Percentiles rank a stretch among this genome's conserved stretches.
phyloP scores from a whole-genome alignment of 2,797 vertebrate species.

The Macropodus opercularis region DNA sequence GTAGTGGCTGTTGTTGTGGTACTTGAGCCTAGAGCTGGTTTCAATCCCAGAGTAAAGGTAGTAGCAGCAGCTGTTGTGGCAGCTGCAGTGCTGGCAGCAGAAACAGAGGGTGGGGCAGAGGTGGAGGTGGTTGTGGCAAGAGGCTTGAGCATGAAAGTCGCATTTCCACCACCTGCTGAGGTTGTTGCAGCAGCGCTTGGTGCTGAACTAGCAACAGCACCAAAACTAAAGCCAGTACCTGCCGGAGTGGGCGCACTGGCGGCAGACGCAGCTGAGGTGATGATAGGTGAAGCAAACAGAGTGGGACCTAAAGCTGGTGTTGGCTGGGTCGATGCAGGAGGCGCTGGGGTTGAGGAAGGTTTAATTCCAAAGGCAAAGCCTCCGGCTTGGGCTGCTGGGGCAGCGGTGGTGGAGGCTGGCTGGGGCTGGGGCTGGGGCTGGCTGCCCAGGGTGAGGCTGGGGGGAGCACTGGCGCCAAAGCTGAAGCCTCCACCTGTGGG shows the following conservation, averaged over 20 bases:
- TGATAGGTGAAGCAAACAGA: slow-evolving; percentile 77
- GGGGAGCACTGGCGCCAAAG: slow-evolving; percentile 58
- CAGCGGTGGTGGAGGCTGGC: slow-evolving; percentile 24
- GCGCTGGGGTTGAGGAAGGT: slow-evolving; percentile 80
- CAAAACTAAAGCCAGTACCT: slow-evolving; percentile 67
- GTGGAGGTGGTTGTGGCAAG: slow-evolving; percentile 52
- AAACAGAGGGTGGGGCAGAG: slow-evolving; percentile 22
- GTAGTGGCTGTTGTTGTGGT: slow-evolving; percentile 35
- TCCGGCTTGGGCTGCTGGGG: slow-evolving; percentile 58
- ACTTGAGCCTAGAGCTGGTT: slow-evolving; percentile 54
- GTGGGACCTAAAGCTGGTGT: slow-evolving; percentile 59
- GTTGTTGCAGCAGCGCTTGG: slow-evolving; percentile 49
- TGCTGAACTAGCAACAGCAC: slow-evolving; percentile 31
- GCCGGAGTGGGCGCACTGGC: slow-evolving; percentile 49
- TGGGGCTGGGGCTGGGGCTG: slow-evolving; percentile 60
- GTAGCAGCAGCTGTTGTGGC: slow-evolving; percentile 38
- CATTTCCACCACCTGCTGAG: slow-evolving; percentile 46
- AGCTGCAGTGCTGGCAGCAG: slow-evolving; percentile 49
- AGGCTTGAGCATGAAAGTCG: slow-evolving; percentile 79
- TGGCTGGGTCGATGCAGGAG: slow-evolving; percentile 46
- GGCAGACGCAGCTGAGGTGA: slow-evolving; percentile 42
- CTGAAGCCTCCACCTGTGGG: slow-evolving; percentile 73
- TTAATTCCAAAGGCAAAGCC: slow-evolving; percentile 84
- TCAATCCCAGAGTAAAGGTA: slow-evolving; percentile 76
- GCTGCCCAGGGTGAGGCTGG: slow-evolving; percentile 73